phyloP scores from a whole-genome alignment of 2,113 vertebrate genomes.

The Corythoichthys haematopterus region DNA sequence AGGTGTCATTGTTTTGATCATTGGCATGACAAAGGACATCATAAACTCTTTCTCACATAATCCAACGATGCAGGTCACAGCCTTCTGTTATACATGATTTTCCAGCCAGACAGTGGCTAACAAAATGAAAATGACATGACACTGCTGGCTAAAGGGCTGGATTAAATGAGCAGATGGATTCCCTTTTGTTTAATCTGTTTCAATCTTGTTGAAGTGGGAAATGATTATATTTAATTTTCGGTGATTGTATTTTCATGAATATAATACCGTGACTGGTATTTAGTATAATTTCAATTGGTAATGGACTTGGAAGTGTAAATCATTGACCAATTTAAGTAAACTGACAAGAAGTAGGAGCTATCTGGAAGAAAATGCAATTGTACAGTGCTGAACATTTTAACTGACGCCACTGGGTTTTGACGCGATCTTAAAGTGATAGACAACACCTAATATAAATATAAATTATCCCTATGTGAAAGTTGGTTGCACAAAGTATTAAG shows the following conservation, averaged over 20 bases:
- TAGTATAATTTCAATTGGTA: constrained; percentile 45
- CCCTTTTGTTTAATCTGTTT: constrained; percentile 10
- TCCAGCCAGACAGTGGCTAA: neutral
- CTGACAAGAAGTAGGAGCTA: too few species aligned
- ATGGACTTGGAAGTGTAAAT: constrained; percentile 25
- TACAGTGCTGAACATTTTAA: neutral
- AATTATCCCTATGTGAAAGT: too few species aligned
- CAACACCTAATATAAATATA: too few species aligned
- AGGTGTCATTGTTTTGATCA: too few species aligned
- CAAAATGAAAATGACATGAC: neutral
- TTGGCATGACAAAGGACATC: too few species aligned
- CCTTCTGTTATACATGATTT: neutral
- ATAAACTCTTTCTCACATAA: too few species aligned
- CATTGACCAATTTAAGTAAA: too few species aligned
- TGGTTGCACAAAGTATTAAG: too few species aligned
- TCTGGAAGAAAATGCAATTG: too few species aligned
- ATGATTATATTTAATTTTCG: constrained; percentile 34
- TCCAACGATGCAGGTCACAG: too few species aligned
- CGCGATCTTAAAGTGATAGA: too few species aligned
- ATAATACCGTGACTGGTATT: constrained; percentile 4
- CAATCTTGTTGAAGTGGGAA: constrained; percentile 5
- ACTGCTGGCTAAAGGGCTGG: neutral
- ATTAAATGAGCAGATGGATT: constrained; percentile 8
- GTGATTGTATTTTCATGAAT: constrained; percentile 37
- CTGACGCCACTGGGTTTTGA: neutral